A percentile compares a stretch with the other conserved stretches of the same genome.
These are phyloP conservation scores for Helobdella robusta DNA, from an alignment of 2,888 invertebrate species.

Conservation along the genomic window DNA sequence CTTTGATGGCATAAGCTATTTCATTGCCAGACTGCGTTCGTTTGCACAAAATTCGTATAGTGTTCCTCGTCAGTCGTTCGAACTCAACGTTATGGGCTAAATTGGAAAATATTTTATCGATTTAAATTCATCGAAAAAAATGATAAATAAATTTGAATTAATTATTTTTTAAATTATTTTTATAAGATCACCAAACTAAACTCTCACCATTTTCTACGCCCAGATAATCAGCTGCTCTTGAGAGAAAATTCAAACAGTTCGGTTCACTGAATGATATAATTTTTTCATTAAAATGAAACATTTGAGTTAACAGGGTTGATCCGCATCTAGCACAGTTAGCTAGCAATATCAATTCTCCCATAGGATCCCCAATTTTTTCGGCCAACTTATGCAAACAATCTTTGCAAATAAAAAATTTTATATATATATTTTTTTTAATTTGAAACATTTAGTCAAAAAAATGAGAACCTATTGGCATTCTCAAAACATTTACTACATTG, in stretches of 20 bases:
- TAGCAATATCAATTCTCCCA: constrained; percentile 27
- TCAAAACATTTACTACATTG: constrained; percentile 23
- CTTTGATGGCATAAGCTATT: constrained; percentile 22
- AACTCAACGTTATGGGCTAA: constrained; percentile 10
- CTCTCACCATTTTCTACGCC: background rate
- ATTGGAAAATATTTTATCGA: background rate
- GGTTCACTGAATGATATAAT: constrained; percentile 29
- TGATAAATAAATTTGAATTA: too few species aligned
- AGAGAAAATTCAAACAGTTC: constrained; percentile 22
- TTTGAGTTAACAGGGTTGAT: constrained; percentile 29
- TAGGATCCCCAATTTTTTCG: constrained; percentile 28
- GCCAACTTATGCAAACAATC: constrained; percentile 20
- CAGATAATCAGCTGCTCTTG: constrained; percentile 1
- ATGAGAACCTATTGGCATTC: constrained; percentile 27
- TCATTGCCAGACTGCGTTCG: constrained; percentile 14
- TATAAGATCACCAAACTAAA: background rate
- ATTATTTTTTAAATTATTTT: too few species aligned
- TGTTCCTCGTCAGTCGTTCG: constrained; percentile 11
- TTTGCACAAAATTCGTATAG: constrained; percentile 29
- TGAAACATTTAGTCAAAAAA: background rate
- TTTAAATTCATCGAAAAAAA: background rate
- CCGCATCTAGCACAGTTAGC: constrained; percentile 32
- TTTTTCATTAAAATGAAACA: constrained; percentile 28
- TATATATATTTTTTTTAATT: background rate
- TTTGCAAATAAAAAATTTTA: background rate